Evolutionary conservation across 2,797 vertebrate genomes (phyloP).

Genomic region (Glyptemys insculpta): DNA sequence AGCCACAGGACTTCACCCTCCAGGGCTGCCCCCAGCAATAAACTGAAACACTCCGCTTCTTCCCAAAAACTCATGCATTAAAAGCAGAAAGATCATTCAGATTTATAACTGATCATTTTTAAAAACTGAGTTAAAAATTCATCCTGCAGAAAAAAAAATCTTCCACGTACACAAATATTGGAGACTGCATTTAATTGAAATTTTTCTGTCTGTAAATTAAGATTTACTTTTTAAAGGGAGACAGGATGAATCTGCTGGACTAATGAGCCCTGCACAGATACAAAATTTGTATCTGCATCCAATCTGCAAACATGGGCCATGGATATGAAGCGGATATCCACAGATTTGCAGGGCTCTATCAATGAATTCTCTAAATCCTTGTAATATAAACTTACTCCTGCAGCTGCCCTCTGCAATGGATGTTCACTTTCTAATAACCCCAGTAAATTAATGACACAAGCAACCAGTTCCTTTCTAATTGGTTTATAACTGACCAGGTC

Average conservation of each 20-base stretch:
- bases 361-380: slow-evolving; percentile 1
- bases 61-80: neutral
- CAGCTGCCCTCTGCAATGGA: neutral
- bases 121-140: slow-evolving; percentile 32
- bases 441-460: slow-evolving; percentile 60
- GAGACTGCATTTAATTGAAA: slow-evolving; percentile 6
- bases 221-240: neutral
- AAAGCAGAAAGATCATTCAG: neutral
- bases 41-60: neutral
- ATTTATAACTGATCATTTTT: neutral
- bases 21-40: neutral
- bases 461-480: slow-evolving; percentile 63
- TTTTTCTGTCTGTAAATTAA: neutral
- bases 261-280: neutral
- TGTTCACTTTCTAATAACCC: slow-evolving; percentile 57
- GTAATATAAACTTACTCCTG: slow-evolving; percentile 33
- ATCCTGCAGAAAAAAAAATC: neutral
- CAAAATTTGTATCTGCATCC: too few species aligned
- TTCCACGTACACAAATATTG: neutral
- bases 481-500: slow-evolving; percentile 67
- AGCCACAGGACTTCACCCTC: neutral
- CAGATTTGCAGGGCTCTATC: neutral
- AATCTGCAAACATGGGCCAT: too few species aligned
- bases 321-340: neutral
- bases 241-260: neutral